A percentile compares a stretch with the other conserved stretches of the same genome.
Evolutionary conservation across 2,888 invertebrate species (phyloP).

Genomic region (Pachycephus smyrnensis): DNA sequence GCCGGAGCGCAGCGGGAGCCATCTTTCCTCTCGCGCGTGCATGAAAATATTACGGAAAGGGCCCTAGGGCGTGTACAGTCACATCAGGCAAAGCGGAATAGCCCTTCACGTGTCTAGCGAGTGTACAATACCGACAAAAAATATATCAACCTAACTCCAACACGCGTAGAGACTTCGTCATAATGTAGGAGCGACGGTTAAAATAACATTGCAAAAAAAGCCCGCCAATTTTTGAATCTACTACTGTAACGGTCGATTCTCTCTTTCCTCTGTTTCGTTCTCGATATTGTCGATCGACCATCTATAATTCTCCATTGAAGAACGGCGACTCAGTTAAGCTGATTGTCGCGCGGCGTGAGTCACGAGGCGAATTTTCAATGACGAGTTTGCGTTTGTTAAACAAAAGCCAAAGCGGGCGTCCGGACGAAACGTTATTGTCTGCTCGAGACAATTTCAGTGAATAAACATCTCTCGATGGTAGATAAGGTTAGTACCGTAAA

Average conservation of each 20-base stretch:
- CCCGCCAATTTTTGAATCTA: background rate
- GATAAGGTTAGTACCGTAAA: background rate
- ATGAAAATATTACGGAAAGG: slow-evolving; percentile 20
- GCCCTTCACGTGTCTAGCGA: background rate
- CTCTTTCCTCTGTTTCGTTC: background rate
- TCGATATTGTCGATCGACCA: background rate
- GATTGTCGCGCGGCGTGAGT: background rate
- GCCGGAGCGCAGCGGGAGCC: slow-evolving; percentile 35
- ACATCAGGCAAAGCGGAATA: background rate
- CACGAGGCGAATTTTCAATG: background rate
- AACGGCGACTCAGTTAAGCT: background rate
- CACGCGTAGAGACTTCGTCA: too few relatives aligned
- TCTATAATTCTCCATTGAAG: background rate
- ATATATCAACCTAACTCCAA: background rate
- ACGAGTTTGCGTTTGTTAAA: background rate
- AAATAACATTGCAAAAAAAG: background rate
- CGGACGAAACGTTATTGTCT: background rate
- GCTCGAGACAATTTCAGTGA: background rate
- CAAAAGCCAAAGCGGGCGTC: background rate
- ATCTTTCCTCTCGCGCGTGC: slow-evolving; percentile 14
- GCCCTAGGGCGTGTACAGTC: slow-evolving; percentile 20
- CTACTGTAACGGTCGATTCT: background rate
- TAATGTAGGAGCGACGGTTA: background rate
- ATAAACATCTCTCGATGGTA: background rate
- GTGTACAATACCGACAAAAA: background rate